phyloP scores from a whole-genome alignment of 2,888 invertebrate species.

The Pandemis cinnamomeana region DNA sequence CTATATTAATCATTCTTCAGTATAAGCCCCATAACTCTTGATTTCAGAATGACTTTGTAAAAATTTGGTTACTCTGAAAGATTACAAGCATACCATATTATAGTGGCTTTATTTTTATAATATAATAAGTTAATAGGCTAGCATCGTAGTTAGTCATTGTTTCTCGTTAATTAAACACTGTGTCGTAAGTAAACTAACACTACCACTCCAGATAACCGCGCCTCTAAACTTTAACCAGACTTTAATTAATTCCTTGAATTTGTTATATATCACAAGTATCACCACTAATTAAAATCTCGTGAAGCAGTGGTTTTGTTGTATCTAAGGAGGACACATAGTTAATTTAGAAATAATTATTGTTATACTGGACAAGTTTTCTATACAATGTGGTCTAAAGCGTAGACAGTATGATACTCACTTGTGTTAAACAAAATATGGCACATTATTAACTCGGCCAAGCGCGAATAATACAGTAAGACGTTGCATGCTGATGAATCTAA shows the following conservation, averaged over 20 bases:
- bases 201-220: conserved; percentile 8
- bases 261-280: background rate
- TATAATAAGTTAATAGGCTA: background rate
- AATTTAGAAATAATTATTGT: background rate
- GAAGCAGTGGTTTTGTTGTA: conserved; percentile 2
- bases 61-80: background rate
- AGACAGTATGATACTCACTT: too few species aligned
- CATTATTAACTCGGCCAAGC: background rate
- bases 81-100: background rate
- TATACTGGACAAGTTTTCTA: background rate
- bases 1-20: background rate
- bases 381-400: background rate
- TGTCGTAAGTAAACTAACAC: background rate
- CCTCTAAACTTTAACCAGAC: conserved; percentile 8
- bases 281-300: conserved; percentile 15
- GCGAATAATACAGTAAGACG: background rate
- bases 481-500: background rate
- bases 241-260: conserved; percentile 31
- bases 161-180: background rate
- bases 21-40: background rate
- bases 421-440: too few species aligned
- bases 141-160: conserved; percentile 1
- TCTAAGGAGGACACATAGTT: background rate
- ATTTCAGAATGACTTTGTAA: background rate
- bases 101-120: background rate